Conservation (phyloP, 2,113 vertebrate genomes). For the Leucosticte australis region DNA sequence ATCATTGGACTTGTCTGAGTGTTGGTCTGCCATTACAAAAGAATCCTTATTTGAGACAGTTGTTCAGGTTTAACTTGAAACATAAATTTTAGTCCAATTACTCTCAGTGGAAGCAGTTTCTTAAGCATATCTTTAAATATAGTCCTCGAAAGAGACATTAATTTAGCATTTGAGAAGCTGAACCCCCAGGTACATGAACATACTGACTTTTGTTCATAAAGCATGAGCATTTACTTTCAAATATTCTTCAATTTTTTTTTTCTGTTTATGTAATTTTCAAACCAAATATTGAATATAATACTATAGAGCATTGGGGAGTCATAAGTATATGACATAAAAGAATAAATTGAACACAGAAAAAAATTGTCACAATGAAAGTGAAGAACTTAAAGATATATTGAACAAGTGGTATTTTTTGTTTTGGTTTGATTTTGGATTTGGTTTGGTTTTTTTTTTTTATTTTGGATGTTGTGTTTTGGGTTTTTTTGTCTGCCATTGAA, state of each 20-base stretch:
- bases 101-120: background rate
- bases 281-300: background rate
- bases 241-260: background rate
- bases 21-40: background rate
- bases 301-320: background rate
- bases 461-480: background rate
- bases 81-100: background rate
- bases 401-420: background rate
- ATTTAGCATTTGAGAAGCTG: background rate
- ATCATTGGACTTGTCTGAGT: background rate
- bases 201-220: background rate
- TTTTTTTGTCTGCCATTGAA: background rate
- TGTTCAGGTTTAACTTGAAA: background rate
- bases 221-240: background rate
- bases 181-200: background rate
- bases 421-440: background rate
- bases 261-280: background rate
- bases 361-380: background rate
- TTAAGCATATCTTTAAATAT: background rate
- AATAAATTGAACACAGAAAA: background rate
- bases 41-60: background rate
- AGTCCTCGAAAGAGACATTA: background rate
- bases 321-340: background rate
- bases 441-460: background rate
- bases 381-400: background rate